A percentile compares a stretch with the other conserved stretches of the same genome.
phyloP scores from a whole-genome alignment of 2,797 vertebrate species.

The Halcyon badia region DNA sequence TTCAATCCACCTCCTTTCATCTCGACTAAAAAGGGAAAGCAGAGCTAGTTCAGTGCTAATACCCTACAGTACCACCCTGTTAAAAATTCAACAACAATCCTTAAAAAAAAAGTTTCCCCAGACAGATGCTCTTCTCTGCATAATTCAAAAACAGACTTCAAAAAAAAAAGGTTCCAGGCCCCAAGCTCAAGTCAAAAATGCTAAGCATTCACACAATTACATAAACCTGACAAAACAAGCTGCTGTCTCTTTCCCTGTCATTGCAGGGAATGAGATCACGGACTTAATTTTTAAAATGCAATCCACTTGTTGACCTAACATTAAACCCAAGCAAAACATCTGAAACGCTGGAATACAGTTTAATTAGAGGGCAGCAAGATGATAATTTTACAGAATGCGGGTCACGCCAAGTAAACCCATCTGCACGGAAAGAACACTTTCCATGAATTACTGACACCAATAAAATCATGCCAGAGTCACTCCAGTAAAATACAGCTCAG shows the following conservation, averaged over 20 bases:
- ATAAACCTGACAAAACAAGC: neutral
- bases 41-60: neutral
- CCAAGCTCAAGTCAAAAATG: neutral
- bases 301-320: neutral
- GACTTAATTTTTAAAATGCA: neutral
- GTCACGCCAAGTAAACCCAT: neutral
- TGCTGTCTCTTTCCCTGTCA: neutral
- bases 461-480: neutral
- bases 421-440: neutral
- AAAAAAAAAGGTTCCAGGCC: neutral
- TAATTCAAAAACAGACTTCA: neutral
- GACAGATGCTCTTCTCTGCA: neutral
- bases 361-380: neutral
- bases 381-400: neutral
- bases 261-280: neutral
- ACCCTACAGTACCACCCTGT: neutral
- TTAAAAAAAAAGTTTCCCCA: neutral
- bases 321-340: neutral
- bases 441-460: neutral
- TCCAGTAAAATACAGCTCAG: neutral
- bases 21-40: conserved; percentile 85
- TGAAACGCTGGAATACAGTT: neutral
- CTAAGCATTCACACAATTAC: neutral
- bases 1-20: conserved; percentile 98
- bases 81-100: neutral